Conservation (phyloP, 2,113 vertebrate species). For the Ochotona curzoniae region DNA sequence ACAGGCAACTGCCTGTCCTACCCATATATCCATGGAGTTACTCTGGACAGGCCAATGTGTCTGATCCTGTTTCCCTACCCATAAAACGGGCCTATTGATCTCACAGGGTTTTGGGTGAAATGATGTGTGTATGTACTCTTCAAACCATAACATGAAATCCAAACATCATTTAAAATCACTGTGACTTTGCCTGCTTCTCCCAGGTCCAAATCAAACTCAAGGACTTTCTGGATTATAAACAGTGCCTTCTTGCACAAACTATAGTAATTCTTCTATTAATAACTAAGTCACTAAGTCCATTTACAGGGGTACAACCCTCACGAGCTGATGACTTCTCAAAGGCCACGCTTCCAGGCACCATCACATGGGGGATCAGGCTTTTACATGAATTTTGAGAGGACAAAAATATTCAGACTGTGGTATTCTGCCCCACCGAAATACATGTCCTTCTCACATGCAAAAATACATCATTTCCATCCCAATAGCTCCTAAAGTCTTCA, state of each 20-base stretch:
- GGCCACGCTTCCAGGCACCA: not conserved
- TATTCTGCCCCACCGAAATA: not conserved
- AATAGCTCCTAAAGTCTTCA: not conserved
- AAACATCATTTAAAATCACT: not conserved
- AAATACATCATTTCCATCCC: not conserved
- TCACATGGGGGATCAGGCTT: not conserved
- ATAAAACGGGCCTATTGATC: not conserved
- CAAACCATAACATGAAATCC: not conserved
- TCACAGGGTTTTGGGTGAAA: not conserved
- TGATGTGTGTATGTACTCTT: fast-evolving
- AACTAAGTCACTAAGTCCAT: not conserved
- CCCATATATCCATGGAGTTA: not conserved
- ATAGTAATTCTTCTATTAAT: no score
- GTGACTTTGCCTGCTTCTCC: not conserved
- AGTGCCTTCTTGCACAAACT: not conserved
- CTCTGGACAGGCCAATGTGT: not conserved
- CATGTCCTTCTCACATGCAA: not conserved
- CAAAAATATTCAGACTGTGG: no score
- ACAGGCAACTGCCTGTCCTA: not conserved
- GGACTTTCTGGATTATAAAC: not conserved
- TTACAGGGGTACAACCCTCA: not conserved
- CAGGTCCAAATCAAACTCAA: not conserved
- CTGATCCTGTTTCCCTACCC: not conserved
- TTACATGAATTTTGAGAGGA: not conserved
- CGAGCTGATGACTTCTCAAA: not conserved